A percentile compares a stretch with the other conserved stretches of the same genome.
Conservation (phyloP, 2,888 invertebrate genomes). For the Lepeophtheirus nordmannii region DNA sequence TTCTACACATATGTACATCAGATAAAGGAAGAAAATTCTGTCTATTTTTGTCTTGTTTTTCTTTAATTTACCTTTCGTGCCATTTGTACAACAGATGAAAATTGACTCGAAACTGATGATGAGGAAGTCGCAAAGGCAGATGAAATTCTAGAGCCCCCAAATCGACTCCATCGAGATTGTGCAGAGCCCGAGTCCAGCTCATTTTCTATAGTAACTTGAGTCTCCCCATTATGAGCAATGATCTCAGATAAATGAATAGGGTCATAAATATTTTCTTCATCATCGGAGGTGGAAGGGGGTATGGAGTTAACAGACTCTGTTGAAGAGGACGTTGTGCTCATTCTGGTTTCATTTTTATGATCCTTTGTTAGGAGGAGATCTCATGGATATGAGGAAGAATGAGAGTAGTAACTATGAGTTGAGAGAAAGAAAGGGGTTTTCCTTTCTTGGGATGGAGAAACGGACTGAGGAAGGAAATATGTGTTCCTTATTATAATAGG, state of each 20-base stretch:
- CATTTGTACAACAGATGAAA: constrained; percentile 7
- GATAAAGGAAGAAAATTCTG: not conserved
- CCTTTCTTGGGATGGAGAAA: too few relatives aligned
- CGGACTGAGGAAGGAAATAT: too few relatives aligned
- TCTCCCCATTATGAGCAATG: not conserved
- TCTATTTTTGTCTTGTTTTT: not conserved
- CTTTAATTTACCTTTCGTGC: constrained; percentile 15
- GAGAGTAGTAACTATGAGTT: too few relatives aligned
- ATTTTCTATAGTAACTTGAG: too few relatives aligned
- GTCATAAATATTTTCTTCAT: not conserved
- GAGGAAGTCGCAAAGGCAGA: constrained; percentile 2
- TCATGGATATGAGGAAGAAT: too few relatives aligned
- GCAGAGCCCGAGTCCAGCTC: too few relatives aligned
- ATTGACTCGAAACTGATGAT: constrained; percentile 4
- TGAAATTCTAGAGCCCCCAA: not conserved
- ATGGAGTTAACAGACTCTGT: constrained; percentile 18
- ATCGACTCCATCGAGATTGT: not conserved
- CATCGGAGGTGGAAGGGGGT: constrained; percentile 4
- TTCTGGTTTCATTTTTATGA: too few relatives aligned
- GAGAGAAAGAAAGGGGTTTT: too few relatives aligned
- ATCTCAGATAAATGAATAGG: not conserved
- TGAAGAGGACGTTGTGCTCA: not conserved
- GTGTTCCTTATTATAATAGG: too few relatives aligned
- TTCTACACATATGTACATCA: too few relatives aligned
- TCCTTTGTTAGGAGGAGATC: too few relatives aligned